Evolutionary conservation across 2,797 vertebrate genomes (phyloP), one percentile per base, ranked within the genome.

Genomic region (Crossoptilon crossoptilon): DNA sequence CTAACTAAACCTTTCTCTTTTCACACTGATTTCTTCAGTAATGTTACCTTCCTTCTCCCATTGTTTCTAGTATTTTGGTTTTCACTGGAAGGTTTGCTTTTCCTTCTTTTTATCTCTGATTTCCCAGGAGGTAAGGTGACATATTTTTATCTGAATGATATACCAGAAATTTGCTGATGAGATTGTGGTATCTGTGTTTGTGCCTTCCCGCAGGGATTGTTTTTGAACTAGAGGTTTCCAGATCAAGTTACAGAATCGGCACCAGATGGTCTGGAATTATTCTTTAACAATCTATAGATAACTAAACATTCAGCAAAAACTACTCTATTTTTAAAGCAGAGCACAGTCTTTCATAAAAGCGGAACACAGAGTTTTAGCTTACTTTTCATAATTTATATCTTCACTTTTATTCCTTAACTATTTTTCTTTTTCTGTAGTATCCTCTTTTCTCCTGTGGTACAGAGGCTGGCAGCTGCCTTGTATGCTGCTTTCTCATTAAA

Each of bases 191-290:
- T 59, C 33, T 88, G 15, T 46, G 56, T 64, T 73, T 78, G 27
- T 93, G 51, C 67, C 59, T 90, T 87, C 35, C 21, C 19, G 66
- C n/a, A 33, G 80, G 69, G 62, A 74, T 89, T 95, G 80, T 85
- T 93, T 93, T 85, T 87, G 62, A 90, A 92, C 84, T 89, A 78
- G 85, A 91, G 68, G 79, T 95, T 96, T 95, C 93, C 73, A 71
- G 41, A 94, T 89, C 93, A 94, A 67, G 77, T 95, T 94, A 55
- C 95, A 93, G 80, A 94, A 87, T 84, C 93, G 96, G 79, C 93
- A 97, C 96, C 96, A 97, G 97, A 97, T 97, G 95, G 95, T 94
- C 95, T 96, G 94, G 91, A 97, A 95, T 92, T 79, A 41, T 51
- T 96, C 95, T 96, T 95, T 95, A 95, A 96, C 90, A 59, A 93